phyloP scores from a whole-genome alignment of 2,113 vertebrate genomes.

The Proteles cristata region DNA sequence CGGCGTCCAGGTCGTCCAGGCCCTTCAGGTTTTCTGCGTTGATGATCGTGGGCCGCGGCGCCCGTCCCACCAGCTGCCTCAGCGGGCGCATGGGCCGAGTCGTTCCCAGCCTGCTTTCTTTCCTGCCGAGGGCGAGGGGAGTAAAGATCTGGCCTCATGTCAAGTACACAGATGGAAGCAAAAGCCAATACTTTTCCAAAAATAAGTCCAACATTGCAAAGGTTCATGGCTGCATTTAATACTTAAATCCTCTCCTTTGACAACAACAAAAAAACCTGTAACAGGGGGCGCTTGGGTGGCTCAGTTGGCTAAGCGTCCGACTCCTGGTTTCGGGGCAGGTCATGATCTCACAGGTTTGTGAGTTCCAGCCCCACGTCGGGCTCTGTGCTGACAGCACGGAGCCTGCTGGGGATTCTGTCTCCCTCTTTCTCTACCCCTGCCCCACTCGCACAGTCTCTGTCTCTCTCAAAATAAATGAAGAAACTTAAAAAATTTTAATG shows the following conservation, averaged over 20 bases:
- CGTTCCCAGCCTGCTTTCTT: conserved; percentile 89
- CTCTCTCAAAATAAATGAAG: no score
- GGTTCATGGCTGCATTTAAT: background rate
- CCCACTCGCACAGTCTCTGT: no score
- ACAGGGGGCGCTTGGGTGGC: no score
- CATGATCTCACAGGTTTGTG: no score
- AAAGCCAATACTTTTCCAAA: background rate
- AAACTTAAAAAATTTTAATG: no score
- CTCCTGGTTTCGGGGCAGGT: no score
- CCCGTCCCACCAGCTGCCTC: conserved; percentile 90
- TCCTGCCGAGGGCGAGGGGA: conserved; percentile 76
- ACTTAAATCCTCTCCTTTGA: background rate
- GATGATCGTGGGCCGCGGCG: conserved; percentile 94
- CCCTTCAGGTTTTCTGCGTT: conserved; percentile 97
- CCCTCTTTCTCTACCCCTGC: no score
- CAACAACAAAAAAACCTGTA: no score
- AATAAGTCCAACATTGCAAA: background rate
- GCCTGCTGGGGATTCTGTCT: no score
- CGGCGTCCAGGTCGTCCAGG: conserved; percentile 96
- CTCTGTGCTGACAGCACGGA: no score
- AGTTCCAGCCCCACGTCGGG: no score
- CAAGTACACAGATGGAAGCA: background rate
- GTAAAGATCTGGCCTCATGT: background rate
- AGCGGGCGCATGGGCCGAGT: conserved; percentile 90
- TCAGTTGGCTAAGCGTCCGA: no score